Evolutionary conservation across 1,140 invertebrate species (phyloP).

Genomic region (Paramacrobiotus metropolitanus): DNA sequence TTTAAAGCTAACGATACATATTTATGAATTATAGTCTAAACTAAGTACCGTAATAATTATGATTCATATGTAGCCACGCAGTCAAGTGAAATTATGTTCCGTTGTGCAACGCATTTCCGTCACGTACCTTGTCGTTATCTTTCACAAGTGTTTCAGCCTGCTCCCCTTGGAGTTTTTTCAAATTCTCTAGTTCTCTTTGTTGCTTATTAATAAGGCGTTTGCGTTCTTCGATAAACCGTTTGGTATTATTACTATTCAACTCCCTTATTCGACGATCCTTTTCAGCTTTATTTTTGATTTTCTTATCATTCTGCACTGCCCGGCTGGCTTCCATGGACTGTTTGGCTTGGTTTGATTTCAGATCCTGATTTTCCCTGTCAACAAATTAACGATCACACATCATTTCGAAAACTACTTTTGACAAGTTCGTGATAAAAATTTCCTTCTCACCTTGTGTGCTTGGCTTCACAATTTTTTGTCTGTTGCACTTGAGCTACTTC

Average conservation of each 20-base stretch:
- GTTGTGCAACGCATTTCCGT: no score
- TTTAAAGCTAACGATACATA: no score
- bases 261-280: conserved; percentile 67
- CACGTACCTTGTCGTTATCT: conserved; percentile 69
- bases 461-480: conserved; percentile 62
- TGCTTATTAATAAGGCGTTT: conserved; percentile 67
- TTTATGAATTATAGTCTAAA: no score
- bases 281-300: conserved; percentile 84
- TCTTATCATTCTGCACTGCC: conserved; percentile 83
- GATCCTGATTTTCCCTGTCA: conserved; percentile 70
- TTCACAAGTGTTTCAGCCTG: conserved; percentile 68
- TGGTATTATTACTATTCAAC: conserved; percentile 95
- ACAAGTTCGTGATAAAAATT: conserved; percentile 5
- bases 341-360: conserved; percentile 83
- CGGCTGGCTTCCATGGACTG: conserved; percentile 86
- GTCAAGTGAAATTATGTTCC: no score
- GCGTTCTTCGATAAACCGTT: conserved; percentile 92
- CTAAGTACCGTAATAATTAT: no score
- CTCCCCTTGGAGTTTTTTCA: conserved; percentile 71
- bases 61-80: no score
- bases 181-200: conserved; percentile 69
- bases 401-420: no score
- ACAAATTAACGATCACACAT: conserved; percentile 2
- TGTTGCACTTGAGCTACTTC: conserved; percentile 56
- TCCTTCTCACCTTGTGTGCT: conserved; percentile 49